Evolutionary conservation across 2,113 vertebrate genomes (phyloP).

Genomic region (Tragelaphus scriptus): DNA sequence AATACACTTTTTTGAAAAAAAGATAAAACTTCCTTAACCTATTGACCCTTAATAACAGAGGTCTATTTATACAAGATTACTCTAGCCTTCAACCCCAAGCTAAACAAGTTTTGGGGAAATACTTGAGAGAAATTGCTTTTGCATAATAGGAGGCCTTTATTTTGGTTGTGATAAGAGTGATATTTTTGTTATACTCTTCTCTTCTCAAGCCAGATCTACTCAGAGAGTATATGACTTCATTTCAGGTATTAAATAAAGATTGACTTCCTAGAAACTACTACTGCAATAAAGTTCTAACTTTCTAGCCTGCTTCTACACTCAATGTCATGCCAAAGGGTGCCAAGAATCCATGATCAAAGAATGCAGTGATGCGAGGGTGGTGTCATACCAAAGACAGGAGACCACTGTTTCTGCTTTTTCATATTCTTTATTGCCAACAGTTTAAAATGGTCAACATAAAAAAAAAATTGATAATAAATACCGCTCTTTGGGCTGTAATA

Average conservation of each 20-base stretch:
- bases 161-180: background rate
- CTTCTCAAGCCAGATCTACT: background rate
- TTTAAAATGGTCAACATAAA: constrained; percentile 81
- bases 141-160: background rate
- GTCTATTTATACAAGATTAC: background rate
- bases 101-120: background rate
- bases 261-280: background rate
- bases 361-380: fast-evolving
- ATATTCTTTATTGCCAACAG: constrained; percentile 84
- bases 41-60: background rate
- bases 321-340: background rate
- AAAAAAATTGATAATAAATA: constrained; percentile 92
- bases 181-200: background rate
- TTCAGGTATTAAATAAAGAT: background rate
- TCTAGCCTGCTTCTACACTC: background rate
- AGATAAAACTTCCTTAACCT: background rate
- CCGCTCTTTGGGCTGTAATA: constrained; percentile 95
- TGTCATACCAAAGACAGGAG: background rate
- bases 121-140: background rate
- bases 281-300: background rate
- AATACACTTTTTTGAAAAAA: background rate
- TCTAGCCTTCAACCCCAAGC: background rate
- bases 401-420: constrained; percentile 52
- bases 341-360: background rate
- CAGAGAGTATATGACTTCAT: background rate